phyloP scores from a whole-genome alignment of 2,797 vertebrate genomes.

The Morelia viridis region DNA sequence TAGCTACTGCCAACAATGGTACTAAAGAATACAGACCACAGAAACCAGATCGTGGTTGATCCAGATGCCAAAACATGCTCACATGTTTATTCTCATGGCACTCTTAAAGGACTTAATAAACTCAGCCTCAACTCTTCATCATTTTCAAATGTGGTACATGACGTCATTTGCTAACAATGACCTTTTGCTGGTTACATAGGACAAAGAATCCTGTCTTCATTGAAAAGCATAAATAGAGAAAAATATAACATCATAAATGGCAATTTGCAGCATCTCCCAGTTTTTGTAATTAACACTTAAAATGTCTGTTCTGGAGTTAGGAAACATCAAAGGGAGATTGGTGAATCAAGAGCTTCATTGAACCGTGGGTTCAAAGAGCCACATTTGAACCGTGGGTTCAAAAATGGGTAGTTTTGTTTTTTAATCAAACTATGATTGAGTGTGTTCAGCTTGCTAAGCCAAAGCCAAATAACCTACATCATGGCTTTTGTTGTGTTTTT shows the following conservation, averaged over 20 bases:
- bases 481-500: neutral
- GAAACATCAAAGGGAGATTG: too few species aligned
- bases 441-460: neutral
- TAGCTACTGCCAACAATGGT: neutral
- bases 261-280: neutral
- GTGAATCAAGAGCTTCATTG: neutral
- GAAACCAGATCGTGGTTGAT: neutral
- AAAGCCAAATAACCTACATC: neutral
- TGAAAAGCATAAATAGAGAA: neutral
- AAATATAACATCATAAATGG: neutral
- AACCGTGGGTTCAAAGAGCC: neutral
- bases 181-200: neutral
- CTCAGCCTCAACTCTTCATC: neutral
- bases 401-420: neutral
- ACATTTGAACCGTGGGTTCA: neutral
- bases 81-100: neutral
- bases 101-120: neutral
- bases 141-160: neutral
- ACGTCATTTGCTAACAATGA: neutral
- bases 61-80: neutral
- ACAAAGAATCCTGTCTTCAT: neutral
- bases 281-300: neutral
- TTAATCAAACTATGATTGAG: neutral
- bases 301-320: neutral
- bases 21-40: neutral